Percentiles rank a stretch among this genome's conserved stretches.
Conservation (phyloP, 2,797 vertebrate species). For the Trachurus trachurus region DNA sequence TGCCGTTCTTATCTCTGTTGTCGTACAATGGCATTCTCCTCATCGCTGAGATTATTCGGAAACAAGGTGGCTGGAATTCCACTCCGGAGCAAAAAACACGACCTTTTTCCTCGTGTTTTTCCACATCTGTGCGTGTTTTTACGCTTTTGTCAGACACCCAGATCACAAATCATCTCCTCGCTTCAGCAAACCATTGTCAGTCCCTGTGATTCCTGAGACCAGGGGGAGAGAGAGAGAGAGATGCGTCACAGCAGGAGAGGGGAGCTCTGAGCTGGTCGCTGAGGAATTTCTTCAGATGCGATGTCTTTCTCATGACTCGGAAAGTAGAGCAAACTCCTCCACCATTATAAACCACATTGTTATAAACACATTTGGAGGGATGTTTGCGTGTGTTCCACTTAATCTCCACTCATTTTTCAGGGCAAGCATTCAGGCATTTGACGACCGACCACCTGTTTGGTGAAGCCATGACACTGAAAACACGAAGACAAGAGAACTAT, state of each 20-base stretch:
- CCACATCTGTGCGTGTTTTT: conserved; percentile 32
- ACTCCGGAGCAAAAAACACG: conserved; percentile 28
- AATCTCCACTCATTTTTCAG: conserved; percentile 46
- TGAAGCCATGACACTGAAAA: conserved; percentile 51
- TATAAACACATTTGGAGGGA: conserved; percentile 17
- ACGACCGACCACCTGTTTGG: conserved; percentile 65
- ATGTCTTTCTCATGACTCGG: conserved; percentile 35
- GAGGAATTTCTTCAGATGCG: conserved; percentile 29
- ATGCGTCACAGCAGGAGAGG: conserved; percentile 13
- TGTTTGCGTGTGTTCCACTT: conserved; percentile 35
- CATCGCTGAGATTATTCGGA: conserved; percentile 63
- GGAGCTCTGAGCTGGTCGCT: neutral
- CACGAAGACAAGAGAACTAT: conserved; percentile 53
- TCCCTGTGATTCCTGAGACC: conserved; percentile 19
- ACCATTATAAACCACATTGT: neutral
- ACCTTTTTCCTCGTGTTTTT: conserved; percentile 14
- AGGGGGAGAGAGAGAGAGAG: neutral
- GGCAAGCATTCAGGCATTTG: conserved; percentile 48
- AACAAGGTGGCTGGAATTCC: conserved; percentile 64
- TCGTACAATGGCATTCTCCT: conserved; percentile 61
- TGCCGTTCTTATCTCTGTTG: conserved; percentile 76
- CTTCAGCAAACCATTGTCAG: conserved; percentile 14
- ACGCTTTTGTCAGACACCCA: conserved; percentile 29
- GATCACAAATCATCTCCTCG: conserved; percentile 29
- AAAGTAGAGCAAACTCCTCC: neutral